These are phyloP conservation scores for Pseudochirops corinnae DNA, from an alignment of 2,797 vertebrate genomes.

Conservation along the genomic window DNA sequence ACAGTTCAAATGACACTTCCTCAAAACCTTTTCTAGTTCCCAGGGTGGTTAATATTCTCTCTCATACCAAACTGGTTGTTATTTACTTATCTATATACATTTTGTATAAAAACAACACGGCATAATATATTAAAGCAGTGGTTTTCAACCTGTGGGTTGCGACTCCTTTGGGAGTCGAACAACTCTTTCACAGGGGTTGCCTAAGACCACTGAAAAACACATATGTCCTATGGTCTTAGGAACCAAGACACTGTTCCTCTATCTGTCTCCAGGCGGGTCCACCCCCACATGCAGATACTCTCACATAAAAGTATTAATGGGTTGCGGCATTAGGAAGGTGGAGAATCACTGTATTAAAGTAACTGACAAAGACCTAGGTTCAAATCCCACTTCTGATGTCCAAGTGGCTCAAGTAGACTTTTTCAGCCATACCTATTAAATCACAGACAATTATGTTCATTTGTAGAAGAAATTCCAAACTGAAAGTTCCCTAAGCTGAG, in stretches of 20 bases:
- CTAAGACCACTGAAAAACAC: no score
- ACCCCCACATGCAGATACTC: no score
- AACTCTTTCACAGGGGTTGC: no score
- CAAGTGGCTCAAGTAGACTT: background rate
- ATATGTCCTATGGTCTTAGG: no score
- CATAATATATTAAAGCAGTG: background rate
- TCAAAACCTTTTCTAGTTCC: background rate
- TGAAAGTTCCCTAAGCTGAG: background rate
- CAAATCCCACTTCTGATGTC: background rate
- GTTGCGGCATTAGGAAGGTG: no score
- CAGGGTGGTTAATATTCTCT: background rate
- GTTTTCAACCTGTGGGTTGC: no score
- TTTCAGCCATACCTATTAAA: background rate
- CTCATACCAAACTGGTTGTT: background rate
- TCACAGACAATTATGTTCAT: background rate
- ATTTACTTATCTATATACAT: background rate
- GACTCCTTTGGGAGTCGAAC: no score
- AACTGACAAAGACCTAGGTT: background rate
- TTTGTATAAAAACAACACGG: background rate
- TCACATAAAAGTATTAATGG: no score
- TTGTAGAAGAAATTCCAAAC: background rate
- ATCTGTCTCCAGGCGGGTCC: no score
- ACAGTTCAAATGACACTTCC: background rate
- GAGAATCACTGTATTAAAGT: no score
- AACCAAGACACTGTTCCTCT: no score